Percentiles rank a stretch among this genome's conserved stretches.
Conservation (phyloP, 2,113 vertebrate species). For the Ivindomyrus marchei region DNA sequence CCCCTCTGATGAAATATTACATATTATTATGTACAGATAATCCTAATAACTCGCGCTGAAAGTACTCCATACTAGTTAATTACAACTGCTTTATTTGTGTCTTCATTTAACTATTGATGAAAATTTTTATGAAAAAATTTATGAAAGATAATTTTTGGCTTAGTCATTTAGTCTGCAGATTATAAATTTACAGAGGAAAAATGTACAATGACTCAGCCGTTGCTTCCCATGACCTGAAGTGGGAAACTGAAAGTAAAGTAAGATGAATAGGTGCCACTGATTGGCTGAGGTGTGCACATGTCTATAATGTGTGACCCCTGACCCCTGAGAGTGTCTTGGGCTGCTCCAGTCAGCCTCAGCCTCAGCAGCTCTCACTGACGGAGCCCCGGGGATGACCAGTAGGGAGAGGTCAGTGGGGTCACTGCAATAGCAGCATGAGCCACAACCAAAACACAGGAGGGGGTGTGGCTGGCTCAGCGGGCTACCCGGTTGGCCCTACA, state of each 20-base stretch:
- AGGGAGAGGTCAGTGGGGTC: slow-evolving; percentile 53
- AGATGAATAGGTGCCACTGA: slow-evolving; percentile 17
- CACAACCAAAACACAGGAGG: slow-evolving; percentile 60
- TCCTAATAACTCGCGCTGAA: neutral
- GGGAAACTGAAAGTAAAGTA: slow-evolving; percentile 8
- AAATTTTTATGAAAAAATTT: neutral
- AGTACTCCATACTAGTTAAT: neutral
- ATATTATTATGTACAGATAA: neutral
- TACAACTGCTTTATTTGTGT: neutral
- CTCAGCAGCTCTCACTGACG: slow-evolving; percentile 36
- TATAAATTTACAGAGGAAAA: neutral
- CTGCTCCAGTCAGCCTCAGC: slow-evolving; percentile 13
- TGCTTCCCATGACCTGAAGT: neutral
- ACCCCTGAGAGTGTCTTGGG: slow-evolving; percentile 45
- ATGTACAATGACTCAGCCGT: neutral
- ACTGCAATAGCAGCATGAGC: slow-evolving; percentile 62
- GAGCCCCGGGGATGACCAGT: slow-evolving; percentile 45
- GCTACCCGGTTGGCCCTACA: slow-evolving; percentile 25
- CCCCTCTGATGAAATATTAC: neutral
- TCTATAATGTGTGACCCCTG: slow-evolving; percentile 47
- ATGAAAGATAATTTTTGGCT: neutral
- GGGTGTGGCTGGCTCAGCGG: slow-evolving; percentile 32
- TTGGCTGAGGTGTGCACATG: slow-evolving; percentile 40
- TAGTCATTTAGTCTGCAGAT: neutral
- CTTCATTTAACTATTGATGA: neutral